Percentiles rank a stretch among this genome's conserved stretches.
These are phyloP conservation scores for Pogona vitticeps DNA, from an alignment of 2,113 vertebrate genomes.

Conservation along the genomic window DNA sequence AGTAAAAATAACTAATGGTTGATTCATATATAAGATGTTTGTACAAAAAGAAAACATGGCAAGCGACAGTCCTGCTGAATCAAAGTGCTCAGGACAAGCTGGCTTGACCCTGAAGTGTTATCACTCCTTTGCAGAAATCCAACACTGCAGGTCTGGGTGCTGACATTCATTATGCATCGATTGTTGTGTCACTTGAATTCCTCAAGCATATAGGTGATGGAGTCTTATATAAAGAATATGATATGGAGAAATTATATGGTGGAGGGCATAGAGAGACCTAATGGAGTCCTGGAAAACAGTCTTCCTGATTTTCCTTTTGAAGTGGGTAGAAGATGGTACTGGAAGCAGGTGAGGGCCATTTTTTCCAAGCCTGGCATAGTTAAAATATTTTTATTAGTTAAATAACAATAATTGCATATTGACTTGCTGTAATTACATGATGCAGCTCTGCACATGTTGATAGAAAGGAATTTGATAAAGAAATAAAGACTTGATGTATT, in stretches of 20 bases:
- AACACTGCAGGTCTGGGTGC: too few species aligned
- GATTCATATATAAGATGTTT: slow-evolving; percentile 81
- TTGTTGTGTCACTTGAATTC: background rate
- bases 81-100: accelerated
- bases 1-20: slow-evolving; percentile 82
- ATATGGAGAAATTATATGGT: background rate
- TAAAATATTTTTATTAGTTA: background rate
- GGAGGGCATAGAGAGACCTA: accelerated
- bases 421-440: background rate
- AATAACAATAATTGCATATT: background rate
- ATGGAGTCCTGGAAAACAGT: background rate
- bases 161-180: background rate
- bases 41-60: slow-evolving; percentile 45
- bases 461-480: background rate
- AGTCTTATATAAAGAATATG: background rate
- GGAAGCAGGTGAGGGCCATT: background rate
- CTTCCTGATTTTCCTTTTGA: background rate
- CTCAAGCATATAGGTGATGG: background rate
- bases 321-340: background rate
- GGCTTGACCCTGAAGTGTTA: background rate
- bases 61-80: accelerated
- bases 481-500: background rate
- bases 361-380: too few species aligned
- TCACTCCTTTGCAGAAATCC: background rate
- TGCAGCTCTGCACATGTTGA: background rate